Base-by-base conservation (phyloP, 2,888 invertebrate species). In the Ormyrus labotus region DNA sequence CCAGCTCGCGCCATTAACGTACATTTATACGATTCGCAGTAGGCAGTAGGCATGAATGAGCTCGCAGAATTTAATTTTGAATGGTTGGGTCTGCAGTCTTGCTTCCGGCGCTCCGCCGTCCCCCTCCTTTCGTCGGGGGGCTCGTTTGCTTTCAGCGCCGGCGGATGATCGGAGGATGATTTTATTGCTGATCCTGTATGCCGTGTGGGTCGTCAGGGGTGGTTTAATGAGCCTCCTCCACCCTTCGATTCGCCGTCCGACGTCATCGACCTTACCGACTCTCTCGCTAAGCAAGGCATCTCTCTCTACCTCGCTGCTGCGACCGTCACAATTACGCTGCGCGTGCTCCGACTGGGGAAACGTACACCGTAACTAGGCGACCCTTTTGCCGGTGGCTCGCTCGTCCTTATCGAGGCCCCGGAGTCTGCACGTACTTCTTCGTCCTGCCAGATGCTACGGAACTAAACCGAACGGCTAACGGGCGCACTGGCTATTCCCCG, bases 291-390 rank as follows among this genome's bases (percentile, higher is more conserved):
- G 34, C 34, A 34, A 34, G 34, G 34, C 50, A 19, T 9, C 57
- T 34, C 34, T 57, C 19, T 51, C 64, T 50, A n/a, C 48, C 50
- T 58, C 45, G 45, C 85, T 83, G 80, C 83, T 81, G 83, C 89
- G 87, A 87, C 83, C 84, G 84, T 84, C 88, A 86, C 89, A 90
- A 90, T 90, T 90, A 90, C 90, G 90, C 84, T 79, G 89, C 88
- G 87, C 90, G 90, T 90, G 90, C 89, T 86, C 84, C 84, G 90
- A 90, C 89, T 90, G 82, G 86, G 87, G 64, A 89, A 90, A 87
- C 87, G 82, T 84, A 86, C 84, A 87, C 88, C 87, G 85, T 87
- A 87, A 87, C 87, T 84, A 87, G 84, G 83, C 82, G 50, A 13
- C 63, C 67, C 65, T 76, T 80, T 69, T 64, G 45, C 83, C 74